These are phyloP conservation scores for Adelges cooleyi DNA, from an alignment of 1,140 invertebrate species.

Conservation along the genomic window DNA sequence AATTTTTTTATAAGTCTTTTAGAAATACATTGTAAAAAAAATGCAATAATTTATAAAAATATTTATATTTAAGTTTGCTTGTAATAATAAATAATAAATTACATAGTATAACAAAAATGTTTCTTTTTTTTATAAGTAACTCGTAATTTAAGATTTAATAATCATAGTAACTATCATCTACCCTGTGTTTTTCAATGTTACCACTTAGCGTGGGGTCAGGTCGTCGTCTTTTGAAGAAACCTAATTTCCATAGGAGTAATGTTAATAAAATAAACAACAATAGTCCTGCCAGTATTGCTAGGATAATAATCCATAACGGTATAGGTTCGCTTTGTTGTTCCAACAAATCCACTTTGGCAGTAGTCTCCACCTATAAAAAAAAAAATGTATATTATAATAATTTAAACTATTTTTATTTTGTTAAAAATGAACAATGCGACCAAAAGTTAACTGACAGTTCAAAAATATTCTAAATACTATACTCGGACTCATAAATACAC, in stretches of 20 bases:
- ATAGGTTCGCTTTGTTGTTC: constrained; percentile 53
- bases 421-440: not conserved
- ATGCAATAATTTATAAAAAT: too few relatives aligned
- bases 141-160: not conserved
- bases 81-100: too few relatives aligned
- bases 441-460: too few relatives aligned
- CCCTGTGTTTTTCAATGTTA: constrained; percentile 64
- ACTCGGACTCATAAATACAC: too few relatives aligned
- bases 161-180: constrained; percentile 45
- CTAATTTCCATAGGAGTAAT: constrained; percentile 67
- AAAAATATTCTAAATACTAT: too few relatives aligned
- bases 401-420: not conserved
- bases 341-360: constrained; percentile 62
- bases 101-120: too few relatives aligned
- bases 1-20: too few relatives aligned
- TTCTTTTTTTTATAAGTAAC: too few relatives aligned
- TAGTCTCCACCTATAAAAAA: constrained; percentile 55
- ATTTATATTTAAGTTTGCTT: too few relatives aligned
- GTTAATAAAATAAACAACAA: constrained; percentile 64
- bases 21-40: too few relatives aligned
- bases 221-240: constrained; percentile 73
- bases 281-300: constrained; percentile 65
- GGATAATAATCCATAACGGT: constrained; percentile 70
- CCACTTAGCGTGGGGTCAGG: constrained; percentile 70
- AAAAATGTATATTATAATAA: not conserved